Percentiles rank a stretch among this genome's conserved stretches.
These are phyloP conservation scores for Apis laboriosa DNA, from an alignment of 1,140 invertebrate genomes.

Conservation along the genomic window DNA sequence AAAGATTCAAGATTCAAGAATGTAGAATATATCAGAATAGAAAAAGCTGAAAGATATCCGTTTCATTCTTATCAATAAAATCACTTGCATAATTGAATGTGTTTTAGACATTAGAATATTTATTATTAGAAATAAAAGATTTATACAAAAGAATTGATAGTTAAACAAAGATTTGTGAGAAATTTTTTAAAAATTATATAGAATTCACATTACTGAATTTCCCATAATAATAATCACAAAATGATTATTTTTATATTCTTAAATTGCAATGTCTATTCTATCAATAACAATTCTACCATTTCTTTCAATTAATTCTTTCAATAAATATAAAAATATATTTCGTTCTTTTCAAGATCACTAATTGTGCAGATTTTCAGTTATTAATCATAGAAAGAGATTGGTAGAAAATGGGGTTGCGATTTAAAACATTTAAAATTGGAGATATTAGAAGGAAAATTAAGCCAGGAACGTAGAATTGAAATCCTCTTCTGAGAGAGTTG, in stretches of 20 bases:
- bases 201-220: background rate
- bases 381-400: background rate
- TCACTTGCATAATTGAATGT: background rate
- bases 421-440: background rate
- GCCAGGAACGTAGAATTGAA: constrained; percentile 10
- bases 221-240: background rate
- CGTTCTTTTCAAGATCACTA: too few species aligned
- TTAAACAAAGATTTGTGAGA: background rate
- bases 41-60: background rate
- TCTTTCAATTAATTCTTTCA: too few species aligned
- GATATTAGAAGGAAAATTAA: constrained; percentile 1
- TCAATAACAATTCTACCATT: too few species aligned
- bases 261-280: too few species aligned
- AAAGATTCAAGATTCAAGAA: background rate
- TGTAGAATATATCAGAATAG: background rate
- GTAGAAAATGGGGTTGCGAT: background rate
- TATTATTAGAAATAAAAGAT: background rate
- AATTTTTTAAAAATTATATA: too few species aligned
- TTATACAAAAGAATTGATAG: background rate
- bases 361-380: background rate
- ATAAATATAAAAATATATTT: too few species aligned
- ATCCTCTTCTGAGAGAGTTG: constrained; percentile 15
- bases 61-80: constrained; percentile 1
- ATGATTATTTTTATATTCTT: background rate
- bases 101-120: background rate